phyloP scores from a whole-genome alignment of 1,140 invertebrate species.

The Zophobas morio region DNA sequence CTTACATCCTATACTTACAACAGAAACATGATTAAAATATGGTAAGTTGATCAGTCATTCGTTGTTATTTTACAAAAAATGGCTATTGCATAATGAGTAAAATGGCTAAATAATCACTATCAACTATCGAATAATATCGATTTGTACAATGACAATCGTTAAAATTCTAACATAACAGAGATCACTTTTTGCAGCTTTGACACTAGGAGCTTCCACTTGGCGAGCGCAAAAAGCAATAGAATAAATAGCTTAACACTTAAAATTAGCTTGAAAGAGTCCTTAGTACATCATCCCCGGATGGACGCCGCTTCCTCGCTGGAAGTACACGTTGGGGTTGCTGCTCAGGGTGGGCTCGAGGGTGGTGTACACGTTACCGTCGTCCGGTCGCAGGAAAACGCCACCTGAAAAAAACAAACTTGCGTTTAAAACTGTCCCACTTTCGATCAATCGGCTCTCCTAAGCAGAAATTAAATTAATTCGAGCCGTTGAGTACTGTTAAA shows the following conservation, averaged over 20 bases:
- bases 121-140: slow-evolving; percentile 9
- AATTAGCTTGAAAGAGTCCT: slow-evolving; percentile 48
- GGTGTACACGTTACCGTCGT: slow-evolving; percentile 86
- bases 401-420: slow-evolving; percentile 68
- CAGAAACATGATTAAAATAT: slow-evolving; percentile 44
- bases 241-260: not conserved
- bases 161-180: slow-evolving; percentile 21
- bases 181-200: slow-evolving; percentile 35
- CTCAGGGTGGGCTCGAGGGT: slow-evolving; percentile 86
- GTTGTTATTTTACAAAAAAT: slow-evolving; percentile 52
- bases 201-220: slow-evolving; percentile 4
- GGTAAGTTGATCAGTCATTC: slow-evolving; percentile 51
- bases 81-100: slow-evolving; percentile 45
- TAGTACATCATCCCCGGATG: slow-evolving; percentile 89
- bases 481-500: slow-evolving; percentile 22
- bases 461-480: slow-evolving; percentile 12
- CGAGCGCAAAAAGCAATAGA: slow-evolving; percentile 37
- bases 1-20: slow-evolving; percentile 33
- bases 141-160: slow-evolving; percentile 43
- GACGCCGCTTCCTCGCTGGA: slow-evolving; percentile 82
- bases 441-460: not conserved
- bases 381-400: slow-evolving; percentile 80
- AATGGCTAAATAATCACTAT: slow-evolving; percentile 41
- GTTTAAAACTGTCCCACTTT: not conserved
- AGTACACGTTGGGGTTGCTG: slow-evolving; percentile 88